Conservation (phyloP, 53 echinoderm and acorn worm genomes). For the Antedon mediterranea region DNA sequence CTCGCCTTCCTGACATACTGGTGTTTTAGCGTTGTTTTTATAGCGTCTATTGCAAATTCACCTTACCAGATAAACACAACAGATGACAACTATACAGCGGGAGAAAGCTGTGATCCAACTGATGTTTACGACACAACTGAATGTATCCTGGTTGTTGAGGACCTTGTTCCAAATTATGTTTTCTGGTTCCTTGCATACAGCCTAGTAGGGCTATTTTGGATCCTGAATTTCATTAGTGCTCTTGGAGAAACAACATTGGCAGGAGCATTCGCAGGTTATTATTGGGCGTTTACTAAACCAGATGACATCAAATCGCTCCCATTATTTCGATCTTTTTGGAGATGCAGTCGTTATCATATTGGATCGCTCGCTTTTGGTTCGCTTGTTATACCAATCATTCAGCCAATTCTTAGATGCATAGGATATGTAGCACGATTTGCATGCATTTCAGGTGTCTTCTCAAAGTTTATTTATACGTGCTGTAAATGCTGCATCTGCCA, state of each 20-base stretch:
- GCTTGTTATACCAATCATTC: constrained; percentile 63
- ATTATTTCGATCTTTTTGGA: constrained; percentile 47
- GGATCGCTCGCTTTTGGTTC: constrained; percentile 94
- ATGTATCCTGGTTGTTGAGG: constrained; percentile 47
- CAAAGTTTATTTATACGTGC: constrained; percentile 67
- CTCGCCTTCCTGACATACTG: constrained; percentile 57
- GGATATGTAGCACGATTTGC: constrained; percentile 74
- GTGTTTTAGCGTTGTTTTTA: constrained; percentile 57
- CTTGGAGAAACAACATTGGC: constrained; percentile 91
- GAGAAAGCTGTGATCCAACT: constrained; percentile 29
- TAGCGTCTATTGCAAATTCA: constrained; percentile 46
- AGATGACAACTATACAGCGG: constrained; percentile 23
- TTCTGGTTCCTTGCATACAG: constrained; percentile 64
- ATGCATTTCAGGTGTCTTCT: constrained; percentile 30
- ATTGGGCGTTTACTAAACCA: constrained; percentile 88
- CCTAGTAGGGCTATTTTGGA: constrained; percentile 67
- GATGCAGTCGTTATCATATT: constrained; percentile 63
- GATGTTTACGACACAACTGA: constrained; percentile 23
- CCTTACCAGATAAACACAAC: constrained; percentile 47
- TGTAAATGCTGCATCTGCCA: constrained; percentile 85
- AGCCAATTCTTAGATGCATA: constrained; percentile 52
- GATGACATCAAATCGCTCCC: constrained; percentile 56
- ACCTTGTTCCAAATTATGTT: constrained; percentile 29
- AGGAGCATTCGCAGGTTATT: constrained; percentile 94
- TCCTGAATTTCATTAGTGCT: constrained; percentile 82